Percentiles rank a stretch among this genome's conserved stretches.
Conservation (phyloP, 1,140 invertebrate species). For the Sycophila sp. region DNA sequence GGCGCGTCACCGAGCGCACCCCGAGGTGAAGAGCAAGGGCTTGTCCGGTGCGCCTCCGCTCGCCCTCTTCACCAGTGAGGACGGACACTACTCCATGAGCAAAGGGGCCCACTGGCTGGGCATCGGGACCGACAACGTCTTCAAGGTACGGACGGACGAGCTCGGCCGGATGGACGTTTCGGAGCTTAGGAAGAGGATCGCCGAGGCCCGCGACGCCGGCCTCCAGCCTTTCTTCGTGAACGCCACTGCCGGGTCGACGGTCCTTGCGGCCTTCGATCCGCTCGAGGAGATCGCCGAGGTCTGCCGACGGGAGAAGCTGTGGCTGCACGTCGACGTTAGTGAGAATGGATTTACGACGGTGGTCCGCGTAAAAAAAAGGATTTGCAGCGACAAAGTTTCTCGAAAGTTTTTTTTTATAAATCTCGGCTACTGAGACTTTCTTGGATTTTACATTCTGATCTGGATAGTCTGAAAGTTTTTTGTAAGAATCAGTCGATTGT, state of each 20-base stretch:
- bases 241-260: slow-evolving; percentile 80
- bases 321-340: slow-evolving; percentile 88
- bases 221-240: slow-evolving; percentile 76
- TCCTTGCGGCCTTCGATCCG: slow-evolving; percentile 87
- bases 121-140: slow-evolving; percentile 76
- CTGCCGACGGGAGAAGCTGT: slow-evolving; percentile 73
- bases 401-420: too few relatives aligned
- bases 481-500: too few relatives aligned
- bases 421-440: too few relatives aligned
- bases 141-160: slow-evolving; percentile 69
- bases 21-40: slow-evolving; percentile 79
- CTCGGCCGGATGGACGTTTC: slow-evolving; percentile 73
- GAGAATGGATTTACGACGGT: too few relatives aligned
- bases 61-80: slow-evolving; percentile 79
- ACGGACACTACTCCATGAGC: slow-evolving; percentile 89
- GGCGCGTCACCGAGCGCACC: slow-evolving; percentile 79
- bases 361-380: too few relatives aligned
- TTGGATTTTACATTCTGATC: too few relatives aligned
- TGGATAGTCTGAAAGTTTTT: too few relatives aligned
- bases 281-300: slow-evolving; percentile 77
- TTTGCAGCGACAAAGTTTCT: too few relatives aligned
- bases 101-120: slow-evolving; percentile 85
- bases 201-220: slow-evolving; percentile 60
- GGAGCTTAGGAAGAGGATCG: slow-evolving; percentile 70
- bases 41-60: slow-evolving; percentile 70